These are phyloP conservation scores for Adelognathus sp. DNA, from an alignment of 2,888 invertebrate species.

Conservation along the genomic window DNA sequence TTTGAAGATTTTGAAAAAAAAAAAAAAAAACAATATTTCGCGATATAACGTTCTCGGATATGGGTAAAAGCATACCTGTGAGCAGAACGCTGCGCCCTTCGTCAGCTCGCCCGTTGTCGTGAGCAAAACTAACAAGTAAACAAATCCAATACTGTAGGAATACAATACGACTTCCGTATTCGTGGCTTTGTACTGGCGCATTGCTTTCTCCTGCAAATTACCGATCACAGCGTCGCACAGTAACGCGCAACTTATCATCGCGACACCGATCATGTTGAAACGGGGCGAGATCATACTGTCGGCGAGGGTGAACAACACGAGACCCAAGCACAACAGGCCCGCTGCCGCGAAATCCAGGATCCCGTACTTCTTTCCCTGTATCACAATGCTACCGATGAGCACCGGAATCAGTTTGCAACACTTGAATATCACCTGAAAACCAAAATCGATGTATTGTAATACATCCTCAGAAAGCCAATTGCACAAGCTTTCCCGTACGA, in stretches of 20 bases:
- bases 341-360: slow-evolving; percentile 93
- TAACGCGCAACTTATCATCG: slow-evolving; percentile 92
- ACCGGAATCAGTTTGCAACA: slow-evolving; percentile 99
- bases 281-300: slow-evolving; percentile 90
- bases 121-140: slow-evolving; percentile 90
- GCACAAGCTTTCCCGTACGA: too few relatives aligned
- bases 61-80: slow-evolving; percentile 83
- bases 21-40: background rate
- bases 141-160: slow-evolving; percentile 94
- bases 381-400: slow-evolving; percentile 95
- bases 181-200: slow-evolving; percentile 91
- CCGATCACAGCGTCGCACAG: slow-evolving; percentile 98
- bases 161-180: slow-evolving; percentile 96
- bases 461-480: too few relatives aligned
- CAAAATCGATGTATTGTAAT: slow-evolving; percentile 1
- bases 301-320: slow-evolving; percentile 94
- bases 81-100: slow-evolving; percentile 89
- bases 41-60: background rate
- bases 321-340: slow-evolving; percentile 92
- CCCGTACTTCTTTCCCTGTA: slow-evolving; percentile 94
- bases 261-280: slow-evolving; percentile 87
- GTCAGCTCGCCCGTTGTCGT: slow-evolving; percentile 88
- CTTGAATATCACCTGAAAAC: slow-evolving; percentile 92
- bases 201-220: slow-evolving; percentile 97
- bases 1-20: slow-evolving; percentile 18